These are phyloP conservation scores for Buathra laborator DNA, from an alignment of 2,888 invertebrate species.

Conservation along the genomic window DNA sequence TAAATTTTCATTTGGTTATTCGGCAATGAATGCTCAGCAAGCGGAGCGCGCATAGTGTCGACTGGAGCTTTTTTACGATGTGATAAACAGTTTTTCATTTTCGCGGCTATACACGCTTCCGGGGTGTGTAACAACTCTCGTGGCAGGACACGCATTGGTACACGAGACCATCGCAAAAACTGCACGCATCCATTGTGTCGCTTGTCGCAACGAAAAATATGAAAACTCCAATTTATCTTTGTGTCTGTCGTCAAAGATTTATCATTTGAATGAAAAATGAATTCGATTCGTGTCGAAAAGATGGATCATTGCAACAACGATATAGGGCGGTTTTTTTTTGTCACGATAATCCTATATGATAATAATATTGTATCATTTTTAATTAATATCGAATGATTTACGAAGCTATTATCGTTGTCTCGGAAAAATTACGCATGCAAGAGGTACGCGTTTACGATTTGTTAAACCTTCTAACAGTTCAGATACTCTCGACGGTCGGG, in stretches of 20 bases:
- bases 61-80: slow-evolving; percentile 42
- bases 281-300: neutral
- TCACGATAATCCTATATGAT: neutral
- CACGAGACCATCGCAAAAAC: too few species aligned
- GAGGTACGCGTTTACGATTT: slow-evolving; percentile 31
- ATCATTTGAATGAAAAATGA: neutral
- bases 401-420: neutral
- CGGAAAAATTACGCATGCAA: slow-evolving; percentile 9
- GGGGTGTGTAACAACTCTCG: neutral
- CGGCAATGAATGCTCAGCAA: neutral
- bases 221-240: slow-evolving; percentile 23
- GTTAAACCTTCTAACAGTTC: slow-evolving; percentile 8
- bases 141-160: too few species aligned
- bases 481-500: slow-evolving; percentile 5
- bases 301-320: neutral
- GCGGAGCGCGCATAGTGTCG: neutral
- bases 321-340: neutral
- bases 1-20: neutral
- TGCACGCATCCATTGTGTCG: too few species aligned
- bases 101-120: slow-evolving; percentile 19
- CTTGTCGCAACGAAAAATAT: slow-evolving; percentile 12
- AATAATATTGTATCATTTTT: neutral
- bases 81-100: slow-evolving; percentile 53
- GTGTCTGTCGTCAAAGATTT: neutral
- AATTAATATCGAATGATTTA: neutral